Base-by-base conservation (phyloP, 1,140 invertebrate species). In the Trachelipus rathkii region DNA sequence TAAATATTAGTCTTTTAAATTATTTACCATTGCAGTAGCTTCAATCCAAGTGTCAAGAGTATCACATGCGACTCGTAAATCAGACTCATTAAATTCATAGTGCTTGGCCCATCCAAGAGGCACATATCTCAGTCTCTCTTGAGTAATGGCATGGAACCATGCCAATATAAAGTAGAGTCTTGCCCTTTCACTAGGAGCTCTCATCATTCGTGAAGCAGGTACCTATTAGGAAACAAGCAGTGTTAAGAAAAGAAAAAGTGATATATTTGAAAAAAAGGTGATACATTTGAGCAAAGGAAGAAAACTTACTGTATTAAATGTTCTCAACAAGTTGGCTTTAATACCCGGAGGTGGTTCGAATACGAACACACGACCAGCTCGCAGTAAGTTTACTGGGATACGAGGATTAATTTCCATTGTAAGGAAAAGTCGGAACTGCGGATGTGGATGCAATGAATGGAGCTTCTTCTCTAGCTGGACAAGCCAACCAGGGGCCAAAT, bases 31-130 rank as follows among this genome's bases (percentile, higher is more conserved):
- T 33, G 97, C 96, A 44, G 96, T 96, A 19, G 93, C 87, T 83
- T 99, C 98, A 83, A 99, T 98, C 95, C 97, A 99, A 1, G 95
- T 97, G 85, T 99, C 98, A 24, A 99, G 87, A 15, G 97, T 99
- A 84, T 99, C 98, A 86, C 96, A 99, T 19, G 97, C 97, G 43
- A 99, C 97, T 78, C 94, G 88, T 15, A 99, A 86, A 85, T 99
- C 98, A 10, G 95, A 96, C 85, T 99, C 97, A 83, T 97, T 99
- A 85, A 99, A 99, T 86, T 99, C 98, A 84, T 99, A 98, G 84
- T 96, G 91, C 85, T 99, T 99, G 0, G 97, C 93, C 98, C 98
- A 99, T 13, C 98, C 98, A 0, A 99, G 87, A 0, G 98, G 97
- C 69, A 92, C 92, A 84, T 99, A 99, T 19, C 88, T 84, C 60